Evolutionary conservation across 2,113 vertebrate genomes (phyloP).

Genomic region (Cyprinodon brontotheroides): DNA sequence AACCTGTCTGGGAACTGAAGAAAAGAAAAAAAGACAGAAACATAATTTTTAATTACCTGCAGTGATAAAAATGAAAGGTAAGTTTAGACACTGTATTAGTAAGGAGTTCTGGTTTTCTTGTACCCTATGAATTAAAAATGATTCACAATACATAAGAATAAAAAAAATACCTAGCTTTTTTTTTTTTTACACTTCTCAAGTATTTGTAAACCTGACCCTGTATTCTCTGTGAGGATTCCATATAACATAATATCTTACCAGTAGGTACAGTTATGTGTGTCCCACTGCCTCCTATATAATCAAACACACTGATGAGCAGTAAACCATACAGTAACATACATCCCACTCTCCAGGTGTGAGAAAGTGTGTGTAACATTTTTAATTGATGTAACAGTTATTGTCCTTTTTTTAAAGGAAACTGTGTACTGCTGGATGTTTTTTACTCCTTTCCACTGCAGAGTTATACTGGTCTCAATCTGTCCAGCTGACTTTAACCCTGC

Average conservation of each 20-base stretch:
- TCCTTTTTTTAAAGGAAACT: not conserved
- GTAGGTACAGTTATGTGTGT: not conserved
- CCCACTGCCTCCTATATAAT: not conserved
- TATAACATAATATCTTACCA: not conserved
- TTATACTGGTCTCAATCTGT: constrained; percentile 18
- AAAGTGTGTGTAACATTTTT: not conserved
- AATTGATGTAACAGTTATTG: not conserved
- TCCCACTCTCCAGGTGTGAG: not conserved
- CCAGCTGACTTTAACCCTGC: fast-evolving
- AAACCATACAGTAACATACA: not conserved
- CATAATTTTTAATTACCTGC: not conserved
- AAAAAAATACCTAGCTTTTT: too few species aligned
- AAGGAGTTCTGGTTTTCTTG: too few species aligned
- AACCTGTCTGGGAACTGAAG: constrained; percentile 57
- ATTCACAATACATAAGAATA: too few species aligned
- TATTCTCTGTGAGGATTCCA: not conserved
- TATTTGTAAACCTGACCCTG: too few species aligned
- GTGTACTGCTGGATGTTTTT: not conserved
- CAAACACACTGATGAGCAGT: not conserved
- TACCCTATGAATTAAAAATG: too few species aligned
- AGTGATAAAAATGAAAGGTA: too few species aligned
- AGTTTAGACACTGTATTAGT: too few species aligned
- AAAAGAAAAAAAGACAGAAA: not conserved
- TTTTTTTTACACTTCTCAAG: too few species aligned
- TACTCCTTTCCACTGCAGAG: constrained; percentile 33